These are phyloP conservation scores for Himalopsyche phryganea DNA, from an alignment of 1,140 invertebrate genomes.

Conservation along the genomic window DNA sequence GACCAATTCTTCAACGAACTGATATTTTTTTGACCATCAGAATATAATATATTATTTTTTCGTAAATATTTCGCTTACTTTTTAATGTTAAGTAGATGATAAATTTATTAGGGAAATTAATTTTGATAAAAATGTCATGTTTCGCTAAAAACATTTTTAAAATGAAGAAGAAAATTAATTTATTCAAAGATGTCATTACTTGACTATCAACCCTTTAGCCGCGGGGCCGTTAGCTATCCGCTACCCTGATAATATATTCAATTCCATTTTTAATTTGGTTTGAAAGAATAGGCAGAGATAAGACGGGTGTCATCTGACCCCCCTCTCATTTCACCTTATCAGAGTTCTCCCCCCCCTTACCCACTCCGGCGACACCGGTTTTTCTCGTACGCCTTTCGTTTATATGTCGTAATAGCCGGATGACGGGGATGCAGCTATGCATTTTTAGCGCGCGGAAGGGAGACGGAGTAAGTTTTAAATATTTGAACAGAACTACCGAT, in stretches of 20 bases:
- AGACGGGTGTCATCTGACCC: conserved; percentile 20
- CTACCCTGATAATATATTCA: conserved; percentile 28
- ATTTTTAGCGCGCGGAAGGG: conserved; percentile 1
- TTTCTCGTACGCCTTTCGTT: conserved; percentile 19
- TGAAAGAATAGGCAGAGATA: conserved; percentile 34
- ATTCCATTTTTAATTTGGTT: conserved; percentile 35
- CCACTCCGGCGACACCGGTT: conserved; percentile 6
- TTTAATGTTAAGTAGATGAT: too few species aligned
- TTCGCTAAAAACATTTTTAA: too few species aligned
- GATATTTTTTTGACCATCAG: too few species aligned
- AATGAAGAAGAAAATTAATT: too few species aligned
- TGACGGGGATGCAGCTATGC: conserved; percentile 12
- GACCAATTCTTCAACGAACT: too few species aligned
- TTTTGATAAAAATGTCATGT: too few species aligned
- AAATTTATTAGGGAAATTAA: too few species aligned
- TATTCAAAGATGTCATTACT: too few species aligned
- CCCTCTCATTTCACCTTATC: neutral
- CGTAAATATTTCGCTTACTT: too few species aligned
- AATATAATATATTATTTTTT: too few species aligned
- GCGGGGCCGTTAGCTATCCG: too few species aligned
- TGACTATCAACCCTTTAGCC: neutral
- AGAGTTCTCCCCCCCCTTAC: conserved; percentile 1
- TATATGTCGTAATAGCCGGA: conserved; percentile 9
- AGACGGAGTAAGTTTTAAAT: conserved; percentile 13
- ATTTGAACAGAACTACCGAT: conserved; percentile 24